Evolutionary conservation across 2,113 vertebrate species (phyloP), one percentile per base, ranked within the genome.

Genomic region (Perccottus glenii): DNA sequence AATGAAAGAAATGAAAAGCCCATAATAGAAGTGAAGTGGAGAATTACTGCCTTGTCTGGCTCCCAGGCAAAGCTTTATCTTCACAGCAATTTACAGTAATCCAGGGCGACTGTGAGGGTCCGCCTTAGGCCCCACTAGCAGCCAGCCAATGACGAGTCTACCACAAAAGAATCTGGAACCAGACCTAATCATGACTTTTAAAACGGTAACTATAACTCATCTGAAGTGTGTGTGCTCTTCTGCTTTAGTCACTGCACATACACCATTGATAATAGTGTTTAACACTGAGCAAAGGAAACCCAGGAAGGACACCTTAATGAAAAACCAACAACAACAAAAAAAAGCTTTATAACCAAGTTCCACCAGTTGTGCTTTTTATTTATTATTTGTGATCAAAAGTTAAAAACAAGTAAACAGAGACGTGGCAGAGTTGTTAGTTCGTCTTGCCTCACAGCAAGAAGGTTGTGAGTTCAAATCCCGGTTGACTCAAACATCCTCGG

Each of bases 31-130:
- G 55, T 70, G 62, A 82, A 90, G 84, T 85, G 81, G 84, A 87
- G 87, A 93, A 91, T 91, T 89, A 92, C 85, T 85, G 70, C 87
- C 83, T 83, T 88, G 87, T 89, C 88, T 84, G 78, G 84, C 85
- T 90, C 83, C 69, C 74, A 64, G 84, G 84, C 61, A 81, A 82
- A 81, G 80, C 78, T 89, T 89, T 83, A 86, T 84, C 85, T 90
- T 87, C 85, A 82, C 75, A 73, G 70, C 80, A 87, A 87, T 90
- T 87, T 86, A 80, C 73, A 74, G 86, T 78, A 80, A 85, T 83
- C 81, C 70, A 11, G 47, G 60, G 63, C 73, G 76, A 83, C 83
- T 82, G 68, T 64, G 69, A 78, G 79, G 79, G 70, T 55, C 78
- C 35, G 67, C 67, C 55, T 49, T 63, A 67, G 74, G 71, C 66